Percentiles rank a stretch among this genome's conserved stretches.
Evolutionary conservation across 2,888 invertebrate genomes (phyloP).

Genomic region (Beris chalybata): DNA sequence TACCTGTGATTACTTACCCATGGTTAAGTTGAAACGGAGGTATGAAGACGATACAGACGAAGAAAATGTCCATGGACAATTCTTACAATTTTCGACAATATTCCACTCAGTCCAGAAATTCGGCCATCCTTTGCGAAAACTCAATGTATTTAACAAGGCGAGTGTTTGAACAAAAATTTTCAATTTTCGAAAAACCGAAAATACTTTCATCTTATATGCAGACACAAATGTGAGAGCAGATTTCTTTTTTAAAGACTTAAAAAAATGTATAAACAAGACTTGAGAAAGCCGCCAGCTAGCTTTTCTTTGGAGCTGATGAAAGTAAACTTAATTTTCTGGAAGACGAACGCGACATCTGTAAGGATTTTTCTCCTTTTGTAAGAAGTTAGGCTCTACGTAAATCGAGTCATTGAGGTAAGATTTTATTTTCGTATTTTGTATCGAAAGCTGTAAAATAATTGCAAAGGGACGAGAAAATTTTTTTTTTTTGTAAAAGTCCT

Average conservation of each 20-base stretch:
- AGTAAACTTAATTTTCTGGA: slow-evolving; percentile 11
- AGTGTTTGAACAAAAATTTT: neutral
- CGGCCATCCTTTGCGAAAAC: neutral
- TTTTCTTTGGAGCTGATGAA: neutral
- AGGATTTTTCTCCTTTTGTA: neutral
- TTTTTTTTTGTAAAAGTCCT: neutral
- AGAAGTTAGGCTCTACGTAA: neutral
- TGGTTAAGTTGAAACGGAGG: slow-evolving; percentile 1
- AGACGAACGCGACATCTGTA: slow-evolving; percentile 6
- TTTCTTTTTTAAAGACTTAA: slow-evolving; percentile 3
- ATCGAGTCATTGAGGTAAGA: slow-evolving; percentile 5
- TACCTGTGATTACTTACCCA: slow-evolving; percentile 34
- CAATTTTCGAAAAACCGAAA: slow-evolving; percentile 7
- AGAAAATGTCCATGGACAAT: neutral
- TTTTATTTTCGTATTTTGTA: too few species aligned
- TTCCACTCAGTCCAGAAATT: neutral
- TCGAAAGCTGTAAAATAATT: too few species aligned
- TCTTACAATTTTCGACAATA: neutral
- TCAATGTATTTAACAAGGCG: neutral
- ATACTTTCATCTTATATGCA: slow-evolving; percentile 9
- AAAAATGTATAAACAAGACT: neutral
- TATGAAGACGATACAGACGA: neutral
- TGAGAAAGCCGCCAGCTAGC: neutral
- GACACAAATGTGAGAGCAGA: neutral
- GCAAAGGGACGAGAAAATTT: too few species aligned